Percentiles rank a stretch among this genome's conserved stretches.
These are phyloP conservation scores for Pteropus alecto DNA, from an alignment of 2,113 vertebrate genomes.

Conservation along the genomic window DNA sequence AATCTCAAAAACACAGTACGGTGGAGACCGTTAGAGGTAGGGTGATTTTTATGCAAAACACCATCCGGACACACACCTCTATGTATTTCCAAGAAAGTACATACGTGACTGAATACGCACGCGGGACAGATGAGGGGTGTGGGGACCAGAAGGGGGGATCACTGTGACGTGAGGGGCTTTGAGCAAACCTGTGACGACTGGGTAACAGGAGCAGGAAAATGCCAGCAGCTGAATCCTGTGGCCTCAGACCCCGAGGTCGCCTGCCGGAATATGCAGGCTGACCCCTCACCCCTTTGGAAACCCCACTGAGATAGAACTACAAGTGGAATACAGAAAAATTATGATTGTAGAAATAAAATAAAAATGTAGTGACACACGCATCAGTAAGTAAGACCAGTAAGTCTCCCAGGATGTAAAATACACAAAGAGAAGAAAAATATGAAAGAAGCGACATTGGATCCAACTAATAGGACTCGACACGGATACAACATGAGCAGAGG, in stretches of 20 bases:
- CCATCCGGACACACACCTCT: background rate
- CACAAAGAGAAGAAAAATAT: no score
- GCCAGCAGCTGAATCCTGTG: background rate
- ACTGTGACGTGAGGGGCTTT: no score
- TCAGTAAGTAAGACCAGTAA: background rate
- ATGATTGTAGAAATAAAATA: background rate
- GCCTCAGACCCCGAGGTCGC: background rate
- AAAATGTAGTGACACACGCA: fast-evolving
- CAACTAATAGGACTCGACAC: no score
- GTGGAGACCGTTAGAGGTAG: no score
- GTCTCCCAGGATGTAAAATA: no score
- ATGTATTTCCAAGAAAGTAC: no score
- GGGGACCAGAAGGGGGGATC: background rate
- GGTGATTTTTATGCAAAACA: background rate
- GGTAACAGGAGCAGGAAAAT: no score
- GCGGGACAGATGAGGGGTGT: no score
- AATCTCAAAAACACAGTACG: background rate
- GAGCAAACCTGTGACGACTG: background rate
- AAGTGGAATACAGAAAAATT: background rate
- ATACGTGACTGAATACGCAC: background rate
- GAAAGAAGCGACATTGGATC: no score
- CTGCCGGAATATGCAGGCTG: background rate
- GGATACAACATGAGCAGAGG: no score
- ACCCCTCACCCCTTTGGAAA: background rate
- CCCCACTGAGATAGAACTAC: background rate